These are phyloP conservation scores for Arnoldichthys spilopterus DNA, from an alignment of 2,797 vertebrate species.

Conservation along the genomic window DNA sequence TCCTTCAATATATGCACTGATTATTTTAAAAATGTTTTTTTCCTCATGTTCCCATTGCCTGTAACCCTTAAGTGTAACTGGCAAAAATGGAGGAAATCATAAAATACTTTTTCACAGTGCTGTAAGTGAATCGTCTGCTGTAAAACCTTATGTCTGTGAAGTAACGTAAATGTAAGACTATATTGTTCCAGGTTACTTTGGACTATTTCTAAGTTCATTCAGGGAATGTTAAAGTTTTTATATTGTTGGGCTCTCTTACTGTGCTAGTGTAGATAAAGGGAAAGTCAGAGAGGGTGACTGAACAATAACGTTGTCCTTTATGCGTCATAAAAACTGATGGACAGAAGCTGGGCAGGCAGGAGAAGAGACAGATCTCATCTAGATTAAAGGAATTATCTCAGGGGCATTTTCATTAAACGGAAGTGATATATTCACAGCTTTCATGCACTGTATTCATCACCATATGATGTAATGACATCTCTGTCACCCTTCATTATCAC, in stretches of 20 bases:
- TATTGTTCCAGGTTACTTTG: too few species aligned
- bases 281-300: conserved; percentile 18
- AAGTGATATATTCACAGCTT: conserved; percentile 21
- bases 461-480: conserved; percentile 29
- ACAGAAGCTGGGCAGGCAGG: conserved; percentile 8
- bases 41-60: too few species aligned
- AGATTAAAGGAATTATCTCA: conserved; percentile 22
- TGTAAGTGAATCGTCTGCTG: too few species aligned
- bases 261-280: conserved; percentile 7
- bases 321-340: conserved; percentile 32
- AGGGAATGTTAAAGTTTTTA: too few species aligned
- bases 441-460: conserved; percentile 8
- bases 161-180: too few species aligned
- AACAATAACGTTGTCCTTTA: conserved; percentile 4
- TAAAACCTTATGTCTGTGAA: too few species aligned
- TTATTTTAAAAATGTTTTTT: too few species aligned
- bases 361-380: conserved; percentile 22
- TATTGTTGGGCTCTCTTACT: not conserved
- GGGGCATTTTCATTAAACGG: conserved; percentile 9
- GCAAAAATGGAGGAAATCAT: too few species aligned
- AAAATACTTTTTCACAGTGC: too few species aligned
- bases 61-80: too few species aligned
- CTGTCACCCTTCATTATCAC: not conserved
- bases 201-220: too few species aligned
- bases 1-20: too few species aligned